Conservation (phyloP, 2,113 vertebrate species). For the Pelecanoides urinatrix region DNA sequence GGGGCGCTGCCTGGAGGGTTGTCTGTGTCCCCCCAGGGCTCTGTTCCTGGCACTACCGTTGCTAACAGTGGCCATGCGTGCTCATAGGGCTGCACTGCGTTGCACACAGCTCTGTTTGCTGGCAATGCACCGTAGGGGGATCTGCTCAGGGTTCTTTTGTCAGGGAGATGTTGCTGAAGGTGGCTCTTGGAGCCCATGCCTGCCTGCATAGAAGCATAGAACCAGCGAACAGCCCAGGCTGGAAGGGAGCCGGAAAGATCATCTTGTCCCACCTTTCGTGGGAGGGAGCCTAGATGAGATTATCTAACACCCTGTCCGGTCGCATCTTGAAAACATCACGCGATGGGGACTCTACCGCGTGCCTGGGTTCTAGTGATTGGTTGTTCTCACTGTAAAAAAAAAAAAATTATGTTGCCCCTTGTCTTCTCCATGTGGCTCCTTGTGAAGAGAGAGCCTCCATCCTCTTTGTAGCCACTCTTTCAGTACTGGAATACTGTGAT, state of each 20-base stretch:
- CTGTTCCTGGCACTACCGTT: too few relatives aligned
- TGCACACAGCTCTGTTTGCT: rapidly evolving
- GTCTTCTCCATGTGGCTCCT: background rate
- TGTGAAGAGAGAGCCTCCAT: background rate
- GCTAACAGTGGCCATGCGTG: rapidly evolving
- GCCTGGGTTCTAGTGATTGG: background rate
- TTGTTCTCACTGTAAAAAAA: background rate
- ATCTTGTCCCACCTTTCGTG: rapidly evolving
- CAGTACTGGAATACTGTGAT: background rate
- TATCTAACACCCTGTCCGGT: background rate
- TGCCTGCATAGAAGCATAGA: rapidly evolving
- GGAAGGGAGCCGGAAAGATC: background rate
- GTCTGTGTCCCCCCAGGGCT: background rate
- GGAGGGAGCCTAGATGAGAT: background rate
- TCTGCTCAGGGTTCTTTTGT: background rate
- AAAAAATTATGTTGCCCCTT: background rate
- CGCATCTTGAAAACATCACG: background rate
- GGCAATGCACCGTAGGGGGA: background rate
- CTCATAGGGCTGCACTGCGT: rapidly evolving
- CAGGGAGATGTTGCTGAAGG: background rate
- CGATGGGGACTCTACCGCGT: rapidly evolving
- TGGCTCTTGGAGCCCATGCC: rapidly evolving
- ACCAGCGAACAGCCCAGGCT: background rate
- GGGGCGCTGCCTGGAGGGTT: background rate
- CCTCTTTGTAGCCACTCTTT: background rate